Evolutionary conservation across 2,113 vertebrate genomes (phyloP), one percentile per base, ranked within the genome.

Genomic region (Siphamia tubifer): DNA sequence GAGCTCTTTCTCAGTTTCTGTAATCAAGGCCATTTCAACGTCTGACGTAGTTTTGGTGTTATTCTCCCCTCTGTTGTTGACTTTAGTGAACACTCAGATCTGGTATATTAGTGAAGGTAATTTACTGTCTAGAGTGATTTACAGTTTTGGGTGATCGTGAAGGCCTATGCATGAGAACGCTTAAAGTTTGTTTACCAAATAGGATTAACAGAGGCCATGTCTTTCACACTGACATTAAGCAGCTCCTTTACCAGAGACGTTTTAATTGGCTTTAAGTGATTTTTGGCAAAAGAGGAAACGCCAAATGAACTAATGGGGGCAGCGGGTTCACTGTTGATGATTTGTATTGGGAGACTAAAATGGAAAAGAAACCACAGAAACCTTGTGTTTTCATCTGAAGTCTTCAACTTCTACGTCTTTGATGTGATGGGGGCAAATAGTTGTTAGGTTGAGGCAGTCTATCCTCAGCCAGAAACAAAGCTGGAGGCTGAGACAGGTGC

Each of bases 401-500:
- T 61, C 72, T 67, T 74, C 34, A 57, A 55, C 48, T 34, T 56
- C 34, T 72, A 51, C 1, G 45, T 64, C 82, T 85, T 86, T 88
- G 73, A 80, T 80, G 70, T 80, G 63, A 40, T 16, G n/a, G 53
- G 68, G 61, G 57, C 3, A 39, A 82, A 83, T 84, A 74, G 81
- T 86, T 85, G 51, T 83, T 63, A 6, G 74, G 54, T 68, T 75
- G 66, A 87, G 75, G 79, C 68, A 64, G 38, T 62, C 39, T 69
- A 44, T 72, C 55, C 4, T 21, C 69, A 85, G 88, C 81, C 82
- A 88, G 83, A 84, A 79, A 78, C 77, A 27, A 77, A 69, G 81
- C 74, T 81, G 65, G 81, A 80, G 79, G 67, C 80, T 68, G 79
- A 89, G 87, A 68, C 89, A 90, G 90, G 89, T 90, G 90, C 81